Evolutionary conservation across 2,797 vertebrate genomes (phyloP).

Genomic region (Rhincodon typus): DNA sequence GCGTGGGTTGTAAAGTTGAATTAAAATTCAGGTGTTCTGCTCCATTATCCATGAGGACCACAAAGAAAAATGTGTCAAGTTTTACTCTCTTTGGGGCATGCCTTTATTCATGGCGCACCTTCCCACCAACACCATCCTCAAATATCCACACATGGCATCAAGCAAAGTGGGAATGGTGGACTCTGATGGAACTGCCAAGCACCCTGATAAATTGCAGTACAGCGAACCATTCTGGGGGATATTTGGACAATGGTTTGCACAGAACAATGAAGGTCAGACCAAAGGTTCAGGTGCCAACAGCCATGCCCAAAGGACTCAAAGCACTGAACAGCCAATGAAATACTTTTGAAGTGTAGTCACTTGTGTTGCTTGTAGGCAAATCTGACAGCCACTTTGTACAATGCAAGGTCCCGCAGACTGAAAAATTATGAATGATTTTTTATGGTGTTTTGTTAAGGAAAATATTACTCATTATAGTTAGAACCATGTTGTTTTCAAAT

Average conservation of each 20-base stretch:
- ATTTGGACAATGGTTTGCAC: not conserved
- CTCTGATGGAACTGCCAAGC: not conserved
- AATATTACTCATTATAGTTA: not conserved
- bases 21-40: not conserved
- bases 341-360: not conserved
- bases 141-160: not conserved
- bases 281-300: not conserved
- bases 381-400: not conserved
- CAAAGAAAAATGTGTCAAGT: not conserved
- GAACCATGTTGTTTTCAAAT: not conserved
- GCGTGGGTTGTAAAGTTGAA: not conserved
- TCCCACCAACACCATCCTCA: too few species aligned
- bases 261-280: not conserved
- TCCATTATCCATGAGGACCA: not conserved
- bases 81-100: not conserved
- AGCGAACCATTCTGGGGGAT: not conserved
- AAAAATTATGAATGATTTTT: not conserved
- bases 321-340: not conserved
- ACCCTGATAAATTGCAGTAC: not conserved
- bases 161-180: not conserved
- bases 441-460: not conserved
- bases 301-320: not conserved
- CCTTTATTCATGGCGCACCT: too few species aligned
- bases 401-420: not conserved
- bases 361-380: not conserved